Evolutionary conservation across 2,888 invertebrate genomes (phyloP).

Genomic region (Drosophila cyrtoloma): DNA sequence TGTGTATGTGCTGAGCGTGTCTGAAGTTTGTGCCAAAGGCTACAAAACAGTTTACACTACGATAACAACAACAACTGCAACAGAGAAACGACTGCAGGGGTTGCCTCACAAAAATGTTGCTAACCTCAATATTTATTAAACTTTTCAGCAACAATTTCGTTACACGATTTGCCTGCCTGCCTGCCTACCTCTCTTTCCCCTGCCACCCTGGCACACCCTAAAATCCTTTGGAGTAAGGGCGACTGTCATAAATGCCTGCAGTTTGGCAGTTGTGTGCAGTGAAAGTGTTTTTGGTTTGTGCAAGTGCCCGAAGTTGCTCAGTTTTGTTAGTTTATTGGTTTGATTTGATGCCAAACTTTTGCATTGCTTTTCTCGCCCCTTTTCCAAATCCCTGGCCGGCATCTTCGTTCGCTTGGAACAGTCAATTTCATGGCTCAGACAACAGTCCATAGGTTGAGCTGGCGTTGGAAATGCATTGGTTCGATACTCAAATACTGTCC

Average conservation of each 20-base stretch:
- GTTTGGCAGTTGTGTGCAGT: slow-evolving; percentile 71
- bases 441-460: slow-evolving; percentile 47
- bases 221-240: neutral
- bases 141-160: slow-evolving; percentile 77
- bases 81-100: slow-evolving; percentile 7
- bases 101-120: slow-evolving; percentile 63
- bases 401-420: slow-evolving; percentile 26
- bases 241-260: slow-evolving; percentile 75
- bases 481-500: neutral
- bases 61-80: slow-evolving; percentile 4
- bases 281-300: slow-evolving; percentile 70
- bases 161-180: slow-evolving; percentile 57
- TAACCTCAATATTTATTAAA: slow-evolving; percentile 77
- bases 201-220: slow-evolving; percentile 5
- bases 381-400: neutral
- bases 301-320: slow-evolving; percentile 46
- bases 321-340: slow-evolving; percentile 71
- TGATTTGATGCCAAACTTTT: slow-evolving; percentile 64
- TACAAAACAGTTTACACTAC: slow-evolving; percentile 70
- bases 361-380: slow-evolving; percentile 13
- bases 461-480: slow-evolving; percentile 4
- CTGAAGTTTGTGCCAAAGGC: slow-evolving; percentile 74
- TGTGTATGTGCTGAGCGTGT: slow-evolving; percentile 50
- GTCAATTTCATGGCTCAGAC: slow-evolving; percentile 55
- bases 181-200: slow-evolving; percentile 15